phyloP scores from a whole-genome alignment of 2,797 vertebrate genomes.

The Australoheros facetus region DNA sequence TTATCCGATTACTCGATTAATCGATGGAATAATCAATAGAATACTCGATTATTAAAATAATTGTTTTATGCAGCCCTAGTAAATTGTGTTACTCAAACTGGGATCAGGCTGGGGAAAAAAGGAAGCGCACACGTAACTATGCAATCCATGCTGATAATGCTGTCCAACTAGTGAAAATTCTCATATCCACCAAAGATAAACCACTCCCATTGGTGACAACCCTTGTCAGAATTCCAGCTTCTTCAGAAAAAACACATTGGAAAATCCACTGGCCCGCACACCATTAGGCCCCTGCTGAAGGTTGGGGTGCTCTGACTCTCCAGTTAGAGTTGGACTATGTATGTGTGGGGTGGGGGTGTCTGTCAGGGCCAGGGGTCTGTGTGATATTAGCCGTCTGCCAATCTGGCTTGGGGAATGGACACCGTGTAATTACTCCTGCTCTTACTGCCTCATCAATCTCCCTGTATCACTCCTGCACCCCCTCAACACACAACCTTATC shows the following conservation, averaged over 20 bases:
- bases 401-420: conserved; percentile 86
- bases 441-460: conserved; percentile 89
- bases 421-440: conserved; percentile 88
- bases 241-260: conserved; percentile 77
- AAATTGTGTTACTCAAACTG: background rate
- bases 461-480: conserved; percentile 78
- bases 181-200: background rate
- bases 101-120: background rate
- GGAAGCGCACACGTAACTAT: too few species aligned
- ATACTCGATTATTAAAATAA: too few species aligned
- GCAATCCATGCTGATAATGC: background rate
- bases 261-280: conserved; percentile 78
- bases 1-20: too few species aligned
- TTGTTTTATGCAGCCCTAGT: too few species aligned
- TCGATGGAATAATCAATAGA: too few species aligned
- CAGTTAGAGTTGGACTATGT: conserved; percentile 62
- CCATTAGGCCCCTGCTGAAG: conserved; percentile 69
- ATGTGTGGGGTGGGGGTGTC: conserved; percentile 57
- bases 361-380: conserved; percentile 85
- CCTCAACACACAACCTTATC: conserved; percentile 63
- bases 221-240: conserved; percentile 58
- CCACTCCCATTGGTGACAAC: conserved; percentile 11
- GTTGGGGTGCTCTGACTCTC: conserved; percentile 72
- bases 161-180: background rate
- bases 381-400: conserved; percentile 89